phyloP scores from a whole-genome alignment of 2,888 invertebrate genomes.

The Pristionchus maxplancki region DNA sequence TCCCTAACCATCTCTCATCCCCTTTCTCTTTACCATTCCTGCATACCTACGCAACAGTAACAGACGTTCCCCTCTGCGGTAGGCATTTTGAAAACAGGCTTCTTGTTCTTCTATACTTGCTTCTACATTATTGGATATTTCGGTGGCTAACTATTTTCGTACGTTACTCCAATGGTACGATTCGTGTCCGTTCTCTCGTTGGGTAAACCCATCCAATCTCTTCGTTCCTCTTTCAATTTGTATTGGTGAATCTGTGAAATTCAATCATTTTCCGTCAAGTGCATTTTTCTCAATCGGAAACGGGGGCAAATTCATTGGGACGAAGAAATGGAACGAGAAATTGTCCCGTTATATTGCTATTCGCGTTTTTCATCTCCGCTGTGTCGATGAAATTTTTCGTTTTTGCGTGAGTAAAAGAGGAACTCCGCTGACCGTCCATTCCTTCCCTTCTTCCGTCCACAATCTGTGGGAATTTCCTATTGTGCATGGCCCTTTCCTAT shows the following conservation, averaged over 20 bases:
- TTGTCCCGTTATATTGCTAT: neutral
- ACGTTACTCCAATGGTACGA: no score
- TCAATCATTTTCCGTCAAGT: neutral
- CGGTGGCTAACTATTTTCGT: no score
- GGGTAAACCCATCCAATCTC: neutral
- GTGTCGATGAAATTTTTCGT: neutral
- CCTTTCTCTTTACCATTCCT: slow-evolving; percentile 16
- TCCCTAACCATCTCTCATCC: neutral
- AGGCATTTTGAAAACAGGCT: neutral
- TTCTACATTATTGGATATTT: neutral
- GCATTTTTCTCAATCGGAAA: neutral
- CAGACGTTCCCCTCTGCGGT: neutral
- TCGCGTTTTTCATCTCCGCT: neutral
- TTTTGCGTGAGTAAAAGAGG: neutral
- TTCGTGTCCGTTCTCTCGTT: no score
- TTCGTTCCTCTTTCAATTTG: neutral
- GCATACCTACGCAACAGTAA: neutral
- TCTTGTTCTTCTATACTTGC: neutral
- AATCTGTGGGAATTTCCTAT: neutral
- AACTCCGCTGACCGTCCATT: neutral
- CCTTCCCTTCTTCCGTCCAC: neutral
- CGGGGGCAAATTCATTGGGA: neutral
- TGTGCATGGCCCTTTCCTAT: neutral
- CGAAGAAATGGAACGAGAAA: neutral
- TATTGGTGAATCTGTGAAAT: neutral